phyloP scores from a whole-genome alignment of 2,797 vertebrate species.

The Selene dorsalis region DNA sequence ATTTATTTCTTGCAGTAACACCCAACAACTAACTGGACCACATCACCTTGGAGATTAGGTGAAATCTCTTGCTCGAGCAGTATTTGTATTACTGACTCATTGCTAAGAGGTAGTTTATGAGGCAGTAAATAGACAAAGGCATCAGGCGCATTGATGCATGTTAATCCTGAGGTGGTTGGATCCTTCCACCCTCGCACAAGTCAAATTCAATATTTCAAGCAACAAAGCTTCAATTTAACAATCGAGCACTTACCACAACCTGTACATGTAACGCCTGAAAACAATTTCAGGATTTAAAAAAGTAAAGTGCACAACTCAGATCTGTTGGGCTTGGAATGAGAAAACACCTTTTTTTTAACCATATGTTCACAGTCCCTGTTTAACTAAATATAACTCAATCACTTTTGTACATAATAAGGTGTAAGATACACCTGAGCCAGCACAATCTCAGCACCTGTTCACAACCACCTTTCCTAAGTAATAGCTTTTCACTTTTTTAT shows the following conservation, averaged over 20 bases:
- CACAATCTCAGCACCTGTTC: conserved; percentile 50
- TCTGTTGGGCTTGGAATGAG: conserved; percentile 42
- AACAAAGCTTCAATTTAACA: conserved; percentile 29
- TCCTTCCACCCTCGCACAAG: conserved; percentile 13
- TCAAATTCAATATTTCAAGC: conserved; percentile 18
- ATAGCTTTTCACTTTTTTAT: neutral
- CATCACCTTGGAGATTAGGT: conserved; percentile 37
- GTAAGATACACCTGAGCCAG: conserved; percentile 31
- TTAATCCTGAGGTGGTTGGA: conserved; percentile 36
- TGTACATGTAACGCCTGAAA: conserved; percentile 33
- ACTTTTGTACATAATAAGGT: conserved; percentile 62
- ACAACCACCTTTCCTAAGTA: conserved; percentile 8
- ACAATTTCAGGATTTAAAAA: conserved; percentile 31
- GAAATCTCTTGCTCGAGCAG: conserved; percentile 38
- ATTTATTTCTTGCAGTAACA: conserved; percentile 19
- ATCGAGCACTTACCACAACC: conserved; percentile 19
- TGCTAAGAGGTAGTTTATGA: conserved; percentile 52
- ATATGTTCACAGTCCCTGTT: conserved; percentile 67
- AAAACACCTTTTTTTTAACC: conserved; percentile 53
- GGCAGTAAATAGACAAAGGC: conserved; percentile 50
- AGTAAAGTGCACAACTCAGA: conserved; percentile 33
- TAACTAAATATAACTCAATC: conserved; percentile 57
- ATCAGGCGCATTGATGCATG: conserved; percentile 40
- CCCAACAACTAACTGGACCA: conserved; percentile 30
- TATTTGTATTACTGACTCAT: conserved; percentile 51